Evolutionary conservation across 2,888 invertebrate species (phyloP).

Genomic region (Torymus aiolomorphi): DNA sequence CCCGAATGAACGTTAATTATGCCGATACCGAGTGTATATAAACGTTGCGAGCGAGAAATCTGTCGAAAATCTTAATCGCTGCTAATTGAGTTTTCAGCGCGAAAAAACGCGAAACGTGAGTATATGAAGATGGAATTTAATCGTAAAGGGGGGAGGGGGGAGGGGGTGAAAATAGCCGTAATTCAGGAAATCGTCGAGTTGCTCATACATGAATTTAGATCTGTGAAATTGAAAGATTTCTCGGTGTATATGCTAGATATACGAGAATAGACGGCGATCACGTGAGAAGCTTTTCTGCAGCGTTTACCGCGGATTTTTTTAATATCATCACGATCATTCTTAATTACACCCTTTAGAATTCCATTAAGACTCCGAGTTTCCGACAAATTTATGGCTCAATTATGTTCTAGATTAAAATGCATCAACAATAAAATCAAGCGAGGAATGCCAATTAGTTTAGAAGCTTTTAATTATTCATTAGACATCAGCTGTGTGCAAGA

Average conservation of each 20-base stretch:
- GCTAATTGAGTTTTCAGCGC: too few species aligned
- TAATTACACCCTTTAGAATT: slow-evolving; percentile 17
- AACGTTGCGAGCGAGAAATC: too few species aligned
- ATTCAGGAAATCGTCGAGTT: too few species aligned
- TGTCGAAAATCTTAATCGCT: too few species aligned
- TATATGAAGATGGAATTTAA: too few species aligned
- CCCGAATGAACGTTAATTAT: too few species aligned
- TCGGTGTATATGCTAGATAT: not conserved
- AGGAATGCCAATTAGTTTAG: slow-evolving; percentile 2
- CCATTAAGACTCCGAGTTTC: slow-evolving; percentile 1
- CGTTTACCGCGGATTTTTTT: not conserved
- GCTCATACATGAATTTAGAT: not conserved
- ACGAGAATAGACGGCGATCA: not conserved
- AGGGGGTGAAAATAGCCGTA: too few species aligned
- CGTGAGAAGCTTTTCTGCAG: not conserved
- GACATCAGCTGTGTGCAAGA: not conserved
- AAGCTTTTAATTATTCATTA: slow-evolving; percentile 16
- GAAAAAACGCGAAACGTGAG: too few species aligned
- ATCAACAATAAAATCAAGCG: slow-evolving; percentile 1
- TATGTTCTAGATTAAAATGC: slow-evolving; percentile 13
- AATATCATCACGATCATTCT: slow-evolving; percentile 9
- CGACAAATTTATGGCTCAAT: slow-evolving; percentile 22
- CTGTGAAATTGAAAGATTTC: not conserved
- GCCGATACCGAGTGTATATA: too few species aligned
- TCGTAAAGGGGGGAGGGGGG: too few species aligned